Evolutionary conservation across 2,797 vertebrate species (phyloP), one percentile per base, ranked within the genome.

Genomic region (Lagorchestes hirsutus): DNA sequence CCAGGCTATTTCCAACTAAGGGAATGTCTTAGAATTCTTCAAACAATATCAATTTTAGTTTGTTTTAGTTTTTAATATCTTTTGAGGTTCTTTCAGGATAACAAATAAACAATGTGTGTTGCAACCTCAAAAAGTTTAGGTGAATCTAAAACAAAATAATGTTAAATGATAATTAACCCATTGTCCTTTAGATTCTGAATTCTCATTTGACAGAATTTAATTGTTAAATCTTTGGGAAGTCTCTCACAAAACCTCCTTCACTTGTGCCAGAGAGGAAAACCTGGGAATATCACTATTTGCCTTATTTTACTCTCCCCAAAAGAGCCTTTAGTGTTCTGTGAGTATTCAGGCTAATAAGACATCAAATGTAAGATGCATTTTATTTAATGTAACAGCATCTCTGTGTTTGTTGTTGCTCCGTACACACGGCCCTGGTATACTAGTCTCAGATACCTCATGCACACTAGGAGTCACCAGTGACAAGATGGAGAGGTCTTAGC

Each of bases 1-100:
- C 62, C 34, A 74, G 16, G 24, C 9, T 46, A 50, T 50, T 87
- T 87, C 74, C 50, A 90, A 5, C 90, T 94, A 92, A 91, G 57
- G 29, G 67, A 28, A 34, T 92, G 11, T 91, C 62, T 46, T 87
- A 94, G 52, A 90, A 31, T 91, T 93, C 94, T 95, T 87, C 29
- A 90, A 96, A 92, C 54, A 92, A 92, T 50, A 93, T 92, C 90
- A 54, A 74, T 91, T 92, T 93, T 90, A 93, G 82, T 93, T 57
- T 40, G 91, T 90, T 94, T 94, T 54, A 93, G 74, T 92, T 94
- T 93, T 90, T 6, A 91, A 92, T 94, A 92, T 28, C 56, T 62
- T 58, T 90, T 92, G 50, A 90, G 94, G 55, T 27, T 92, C 31
- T 95, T 94, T 46, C 52, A 92, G 46, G 59, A 46, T 93, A 92